Base-by-base conservation (phyloP, 2,113 vertebrate genomes). In the Microcebus ravelobensis region DNA sequence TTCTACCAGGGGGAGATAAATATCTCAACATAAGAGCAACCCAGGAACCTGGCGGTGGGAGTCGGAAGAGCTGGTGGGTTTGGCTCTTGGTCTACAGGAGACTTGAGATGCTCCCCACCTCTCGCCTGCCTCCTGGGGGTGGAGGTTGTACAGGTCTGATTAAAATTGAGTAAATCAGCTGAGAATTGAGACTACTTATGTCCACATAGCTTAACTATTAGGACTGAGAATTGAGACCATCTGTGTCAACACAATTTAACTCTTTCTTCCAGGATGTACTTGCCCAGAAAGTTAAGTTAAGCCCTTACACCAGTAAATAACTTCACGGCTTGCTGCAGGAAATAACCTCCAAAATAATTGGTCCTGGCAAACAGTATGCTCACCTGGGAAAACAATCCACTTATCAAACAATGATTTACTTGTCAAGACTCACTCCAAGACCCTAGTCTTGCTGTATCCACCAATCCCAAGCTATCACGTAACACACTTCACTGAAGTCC, bases 221-320 rank as follows among this genome's bases (percentile, higher is more conserved):
- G 52, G 36, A 70, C 11, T 29, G 52, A 92, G 85, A 79, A 86
- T 18, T 0, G 6, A 92, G 89, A 76, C 86, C 95, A 97, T 87
- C 89, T 97, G 89, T 96, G 82, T 93, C 91, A 97, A 97, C 73
- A 94, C 29, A 67, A 86, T 42, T 71, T 63, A 79, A 84, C 71
- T 81, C 71, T 86, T 96, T 83, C 55, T 94, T 87, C 87, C 8
- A 85, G 34, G 52, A 85, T 90, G 70, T 74, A 90, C 74, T 74
- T 87, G 34, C 27, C 61, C 76, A 96, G 86, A 83, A 94, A 90
- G 86, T 83, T 50, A 94, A 90, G 82, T 83, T 50, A 87, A 94
- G 81, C 42, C 25, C 50, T 18, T 79, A 95, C 89, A 79, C 36
- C 77, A 91, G 87, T 83, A 97, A 86, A 71, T 89, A 88, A 85